Conservation (phyloP, 1,140 invertebrate genomes). For the Proales similis region DNA sequence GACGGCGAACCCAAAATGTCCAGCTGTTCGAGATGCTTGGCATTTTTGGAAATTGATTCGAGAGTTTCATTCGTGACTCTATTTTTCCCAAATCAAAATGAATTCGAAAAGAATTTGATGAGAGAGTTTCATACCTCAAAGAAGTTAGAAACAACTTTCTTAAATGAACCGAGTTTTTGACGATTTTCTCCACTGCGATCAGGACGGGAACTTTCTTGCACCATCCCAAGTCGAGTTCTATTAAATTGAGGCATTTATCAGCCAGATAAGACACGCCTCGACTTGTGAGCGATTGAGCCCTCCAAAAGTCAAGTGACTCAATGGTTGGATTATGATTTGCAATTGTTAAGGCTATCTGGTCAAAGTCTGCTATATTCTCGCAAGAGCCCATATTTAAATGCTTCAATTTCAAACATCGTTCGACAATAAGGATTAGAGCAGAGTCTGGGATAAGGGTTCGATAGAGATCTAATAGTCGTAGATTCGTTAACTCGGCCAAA, state of each 20-base stretch:
- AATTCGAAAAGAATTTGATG: constrained; percentile 2
- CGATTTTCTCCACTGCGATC: not conserved
- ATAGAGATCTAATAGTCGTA: constrained; percentile 23
- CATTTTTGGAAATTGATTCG: constrained; percentile 1
- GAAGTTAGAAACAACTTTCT: constrained; percentile 25
- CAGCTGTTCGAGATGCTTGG: constrained; percentile 8
- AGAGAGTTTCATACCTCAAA: not conserved
- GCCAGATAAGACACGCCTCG: constrained; percentile 63
- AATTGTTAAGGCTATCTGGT: constrained; percentile 44
- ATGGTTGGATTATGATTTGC: constrained; percentile 44
- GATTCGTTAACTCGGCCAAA: constrained; percentile 42
- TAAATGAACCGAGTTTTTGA: constrained; percentile 1
- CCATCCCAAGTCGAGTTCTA: constrained; percentile 81
- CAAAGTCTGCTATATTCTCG: constrained; percentile 42
- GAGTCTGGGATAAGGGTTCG: constrained; percentile 4
- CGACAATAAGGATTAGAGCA: constrained; percentile 40
- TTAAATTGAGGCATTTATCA: constrained; percentile 61
- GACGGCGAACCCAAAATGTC: constrained; percentile 25
- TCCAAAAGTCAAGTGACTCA: constrained; percentile 68
- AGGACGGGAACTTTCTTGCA: constrained; percentile 60
- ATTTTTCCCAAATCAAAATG: not conserved
- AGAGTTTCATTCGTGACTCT: constrained; percentile 10
- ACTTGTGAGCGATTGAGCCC: constrained; percentile 65
- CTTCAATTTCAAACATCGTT: constrained; percentile 44
- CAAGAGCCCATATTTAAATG: constrained; percentile 50